Conservation (phyloP, 2,888 invertebrate species). For the Drosophila villosipedis region DNA sequence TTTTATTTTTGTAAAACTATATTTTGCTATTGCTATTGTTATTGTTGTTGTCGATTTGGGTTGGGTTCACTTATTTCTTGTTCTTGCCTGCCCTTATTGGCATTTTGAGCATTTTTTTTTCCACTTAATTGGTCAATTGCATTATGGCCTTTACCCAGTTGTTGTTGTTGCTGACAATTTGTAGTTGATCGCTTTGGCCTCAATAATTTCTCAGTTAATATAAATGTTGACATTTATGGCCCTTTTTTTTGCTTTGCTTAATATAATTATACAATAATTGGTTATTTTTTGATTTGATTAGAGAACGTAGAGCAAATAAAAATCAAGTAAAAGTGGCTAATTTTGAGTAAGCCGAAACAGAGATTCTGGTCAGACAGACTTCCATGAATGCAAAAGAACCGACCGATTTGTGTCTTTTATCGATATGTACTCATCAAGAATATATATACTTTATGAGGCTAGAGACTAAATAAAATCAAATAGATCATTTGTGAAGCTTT, state of each 20-base stretch:
- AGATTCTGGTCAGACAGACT: no score
- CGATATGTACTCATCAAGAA: no score
- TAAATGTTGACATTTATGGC: conserved; percentile 34
- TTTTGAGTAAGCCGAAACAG: no score
- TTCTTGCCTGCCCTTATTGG: conserved; percentile 44
- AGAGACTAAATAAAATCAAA: no score
- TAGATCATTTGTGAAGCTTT: no score
- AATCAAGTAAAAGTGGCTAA: no score
- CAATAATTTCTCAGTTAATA: conserved; percentile 5
- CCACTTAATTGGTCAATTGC: conserved; percentile 55
- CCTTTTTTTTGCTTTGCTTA: conserved; percentile 1
- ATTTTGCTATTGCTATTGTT: conserved; percentile 27
- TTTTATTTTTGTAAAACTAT: conserved; percentile 19
- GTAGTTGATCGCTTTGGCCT: conserved; percentile 27
- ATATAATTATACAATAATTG: neutral
- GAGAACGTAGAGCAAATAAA: no score
- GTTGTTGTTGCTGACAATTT: conserved; percentile 17
- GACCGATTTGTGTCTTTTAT: no score
- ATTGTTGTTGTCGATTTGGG: conserved; percentile 19
- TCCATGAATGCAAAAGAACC: no score
- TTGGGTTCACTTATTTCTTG: conserved; percentile 39
- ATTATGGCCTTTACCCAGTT: conserved; percentile 39
- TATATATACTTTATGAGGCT: no score
- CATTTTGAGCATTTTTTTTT: conserved; percentile 54
- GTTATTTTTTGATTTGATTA: neutral